Evolutionary conservation across 64 coral and sea anemone species (phyloP), one percentile per base, ranked within the genome.

Genomic region (Pachyseris speciosa): DNA sequence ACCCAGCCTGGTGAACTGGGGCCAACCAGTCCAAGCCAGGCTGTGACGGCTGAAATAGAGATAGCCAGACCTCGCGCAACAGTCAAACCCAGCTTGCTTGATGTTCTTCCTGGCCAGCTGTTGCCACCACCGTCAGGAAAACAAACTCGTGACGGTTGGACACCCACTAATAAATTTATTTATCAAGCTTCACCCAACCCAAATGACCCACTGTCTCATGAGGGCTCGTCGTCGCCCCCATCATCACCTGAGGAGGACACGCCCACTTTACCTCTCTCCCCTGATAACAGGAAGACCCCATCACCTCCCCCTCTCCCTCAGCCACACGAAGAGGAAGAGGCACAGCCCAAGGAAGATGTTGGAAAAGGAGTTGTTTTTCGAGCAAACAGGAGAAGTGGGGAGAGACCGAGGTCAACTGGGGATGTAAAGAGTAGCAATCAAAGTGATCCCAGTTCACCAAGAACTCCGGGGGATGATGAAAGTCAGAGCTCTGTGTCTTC

Each of bases 91-190:
- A 93, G 90, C 49, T 72, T 96, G 5, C 78, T 96, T 16, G 94
- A 96, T 55, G 71, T 36, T 26, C 85, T 64, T 45, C 94, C 94
- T 48, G 94, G 91, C 38, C 94, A 96, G 86, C 86, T 96, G 38
- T 42, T 96, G 26, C 94, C 94, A 10, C 94, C 94, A 19, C 94
- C 94, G 17, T 93, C 94, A 4, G 94, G 94, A 24, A 93, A 96
- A 60, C 92, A 93, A 78, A 32, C 78, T 33, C 86, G 92, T 22
- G 92, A 94, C 34, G 84, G 89, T 4, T 96, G 94, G 94, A 96
- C 89, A 84, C 89, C 89, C 20, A 88, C 94, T 20, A 92, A 73
- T 13, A 93, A 79, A 37, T 80, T 60, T 40, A 80, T 60, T 25
- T 80, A 80, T 26, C 77, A 80, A 60, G 51, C 30, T 17, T 39